Evolutionary conservation across 2,888 invertebrate genomes (phyloP).

Genomic region (Carcina quercana): DNA sequence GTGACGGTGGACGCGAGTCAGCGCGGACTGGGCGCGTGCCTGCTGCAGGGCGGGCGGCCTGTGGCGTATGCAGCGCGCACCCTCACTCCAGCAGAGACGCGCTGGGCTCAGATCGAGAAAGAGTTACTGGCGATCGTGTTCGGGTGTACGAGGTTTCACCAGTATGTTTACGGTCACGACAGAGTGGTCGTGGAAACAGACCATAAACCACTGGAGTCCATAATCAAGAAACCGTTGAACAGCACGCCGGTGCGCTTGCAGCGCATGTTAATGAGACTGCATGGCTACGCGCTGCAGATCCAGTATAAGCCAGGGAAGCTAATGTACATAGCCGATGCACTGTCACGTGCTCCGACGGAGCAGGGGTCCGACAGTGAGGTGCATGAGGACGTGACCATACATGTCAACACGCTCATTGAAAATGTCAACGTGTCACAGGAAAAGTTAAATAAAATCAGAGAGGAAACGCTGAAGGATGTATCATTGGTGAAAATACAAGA

Average conservation of each 20-base stretch:
- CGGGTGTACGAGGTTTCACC: constrained; percentile 10
- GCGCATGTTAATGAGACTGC: background rate
- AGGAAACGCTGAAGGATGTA: constrained; percentile 2
- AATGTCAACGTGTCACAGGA: background rate
- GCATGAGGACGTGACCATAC: constrained; percentile 6
- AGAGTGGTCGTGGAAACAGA: background rate
- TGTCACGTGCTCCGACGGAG: constrained; percentile 22
- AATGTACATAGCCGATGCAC: constrained; percentile 25
- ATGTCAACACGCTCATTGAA: constrained; percentile 2
- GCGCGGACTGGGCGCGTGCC: constrained; percentile 7
- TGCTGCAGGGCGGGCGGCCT: constrained; percentile 10
- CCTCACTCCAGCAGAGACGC: constrained; percentile 1
- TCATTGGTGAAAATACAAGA: background rate
- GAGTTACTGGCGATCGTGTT: constrained; percentile 11
- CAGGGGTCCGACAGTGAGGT: constrained; percentile 6
- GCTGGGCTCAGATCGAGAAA: constrained; percentile 13
- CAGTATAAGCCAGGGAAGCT: constrained; percentile 22
- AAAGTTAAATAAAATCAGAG: constrained; percentile 2
- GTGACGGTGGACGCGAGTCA: constrained; percentile 8
- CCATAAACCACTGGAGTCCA: constrained; percentile 23
- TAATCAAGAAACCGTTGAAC: constrained; percentile 17
- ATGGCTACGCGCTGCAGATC: background rate
- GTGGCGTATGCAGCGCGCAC: constrained; percentile 6
- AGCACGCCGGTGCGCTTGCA: constrained; percentile 11
- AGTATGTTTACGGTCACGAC: constrained; percentile 16